A percentile compares a stretch with the other conserved stretches of the same genome.
phyloP scores from a whole-genome alignment of 2,888 invertebrate species.

The Hypercompe scribonia region DNA sequence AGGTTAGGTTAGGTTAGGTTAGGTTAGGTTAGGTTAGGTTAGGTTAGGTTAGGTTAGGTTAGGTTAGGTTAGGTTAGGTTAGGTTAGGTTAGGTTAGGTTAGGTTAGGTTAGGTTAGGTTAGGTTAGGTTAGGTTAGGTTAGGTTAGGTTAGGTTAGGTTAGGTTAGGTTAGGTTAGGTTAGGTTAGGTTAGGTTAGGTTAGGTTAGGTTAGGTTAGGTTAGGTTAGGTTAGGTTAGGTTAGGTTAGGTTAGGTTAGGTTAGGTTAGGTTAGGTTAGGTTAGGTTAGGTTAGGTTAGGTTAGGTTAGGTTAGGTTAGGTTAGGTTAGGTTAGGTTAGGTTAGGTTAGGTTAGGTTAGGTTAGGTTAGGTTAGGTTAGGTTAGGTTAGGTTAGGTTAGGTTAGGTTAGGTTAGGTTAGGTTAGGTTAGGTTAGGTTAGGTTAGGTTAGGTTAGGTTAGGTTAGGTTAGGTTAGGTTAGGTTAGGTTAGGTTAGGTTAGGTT shows the following conservation, averaged over 20 bases:
- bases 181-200: conserved; percentile 15
- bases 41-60: conserved; percentile 27
- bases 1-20: conserved; percentile 27
- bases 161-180: conserved; percentile 27
- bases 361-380: conserved; percentile 19
- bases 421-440: no score
- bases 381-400: conserved; percentile 23
- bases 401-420: conserved; percentile 22
- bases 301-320: conserved; percentile 21
- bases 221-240: conserved; percentile 33
- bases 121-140: conserved; percentile 20
- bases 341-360: conserved; percentile 20
- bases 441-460: no score
- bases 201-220: conserved; percentile 16
- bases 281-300: conserved; percentile 19
- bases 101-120: conserved; percentile 22
- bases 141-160: conserved; percentile 22
- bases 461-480: no score
- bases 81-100: conserved; percentile 29
- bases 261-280: conserved; percentile 21
- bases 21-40: conserved; percentile 28
- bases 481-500: no score
- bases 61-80: conserved; percentile 27
- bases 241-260: conserved; percentile 39
- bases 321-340: conserved; percentile 18